phyloP scores from a whole-genome alignment of 2,797 vertebrate genomes.

The Iguana delicatissima region DNA sequence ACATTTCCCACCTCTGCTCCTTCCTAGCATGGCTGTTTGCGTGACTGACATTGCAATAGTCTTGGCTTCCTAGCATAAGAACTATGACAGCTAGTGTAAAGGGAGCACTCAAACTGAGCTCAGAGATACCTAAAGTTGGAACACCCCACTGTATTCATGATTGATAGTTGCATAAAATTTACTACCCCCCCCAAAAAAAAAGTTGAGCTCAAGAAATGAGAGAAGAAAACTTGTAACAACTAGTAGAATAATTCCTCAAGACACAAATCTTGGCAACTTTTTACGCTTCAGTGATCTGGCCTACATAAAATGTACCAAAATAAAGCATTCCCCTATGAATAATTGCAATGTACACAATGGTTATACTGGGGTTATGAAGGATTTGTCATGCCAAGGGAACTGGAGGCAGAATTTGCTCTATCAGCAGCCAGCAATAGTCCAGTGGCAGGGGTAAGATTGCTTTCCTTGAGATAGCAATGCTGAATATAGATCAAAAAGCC shows the following conservation, averaged over 20 bases:
- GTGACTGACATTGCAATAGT: background rate
- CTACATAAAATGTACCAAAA: slow-evolving; percentile 48
- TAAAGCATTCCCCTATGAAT: slow-evolving; percentile 51
- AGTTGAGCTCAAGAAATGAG: background rate
- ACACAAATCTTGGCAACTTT: slow-evolving; percentile 26
- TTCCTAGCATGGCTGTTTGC: background rate
- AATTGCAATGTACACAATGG: slow-evolving; percentile 6
- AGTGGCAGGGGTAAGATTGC: background rate
- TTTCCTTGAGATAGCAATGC: background rate
- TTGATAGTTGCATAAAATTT: slow-evolving; percentile 1
- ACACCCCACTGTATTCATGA: background rate
- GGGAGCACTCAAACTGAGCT: background rate
- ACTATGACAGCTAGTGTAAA: background rate
- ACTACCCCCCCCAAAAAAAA: background rate
- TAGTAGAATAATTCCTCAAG: slow-evolving; percentile 8
- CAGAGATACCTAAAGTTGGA: background rate
- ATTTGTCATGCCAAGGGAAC: background rate
- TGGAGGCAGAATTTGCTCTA: slow-evolving; percentile 2
- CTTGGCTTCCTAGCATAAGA: background rate
- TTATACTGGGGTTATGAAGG: background rate
- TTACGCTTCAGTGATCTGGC: background rate
- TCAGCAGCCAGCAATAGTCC: background rate
- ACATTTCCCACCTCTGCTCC: background rate
- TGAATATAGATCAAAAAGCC: background rate
- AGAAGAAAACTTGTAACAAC: slow-evolving; percentile 30